Evolutionary conservation across 2,888 invertebrate genomes (phyloP).

Genomic region (Athalia cordata): DNA sequence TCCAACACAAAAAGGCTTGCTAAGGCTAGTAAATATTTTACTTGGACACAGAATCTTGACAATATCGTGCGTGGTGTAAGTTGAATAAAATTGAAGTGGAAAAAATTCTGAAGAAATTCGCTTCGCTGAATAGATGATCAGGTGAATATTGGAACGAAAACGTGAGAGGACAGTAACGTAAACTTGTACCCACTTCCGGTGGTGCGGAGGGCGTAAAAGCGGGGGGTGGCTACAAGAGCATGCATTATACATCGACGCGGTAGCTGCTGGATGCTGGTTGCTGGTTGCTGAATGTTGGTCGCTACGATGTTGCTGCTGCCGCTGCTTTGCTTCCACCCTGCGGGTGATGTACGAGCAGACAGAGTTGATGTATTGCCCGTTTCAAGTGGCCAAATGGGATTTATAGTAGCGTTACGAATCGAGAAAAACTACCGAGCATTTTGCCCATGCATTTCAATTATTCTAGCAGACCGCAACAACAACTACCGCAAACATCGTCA

Average conservation of each 20-base stretch:
- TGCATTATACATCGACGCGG: neutral
- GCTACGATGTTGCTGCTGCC: too few relatives aligned
- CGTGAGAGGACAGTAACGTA: too few relatives aligned
- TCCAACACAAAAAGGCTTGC: too few relatives aligned
- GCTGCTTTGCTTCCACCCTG: neutral
- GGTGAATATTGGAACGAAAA: too few relatives aligned
- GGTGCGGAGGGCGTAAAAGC: too few relatives aligned
- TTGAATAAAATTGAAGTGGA: too few relatives aligned
- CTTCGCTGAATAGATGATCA: too few relatives aligned
- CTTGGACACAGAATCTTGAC: too few relatives aligned
- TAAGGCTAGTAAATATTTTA: too few relatives aligned
- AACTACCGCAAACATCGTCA: neutral
- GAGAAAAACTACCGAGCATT: constrained; percentile 3
- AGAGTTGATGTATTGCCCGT: constrained; percentile 51
- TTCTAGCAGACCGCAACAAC: neutral
- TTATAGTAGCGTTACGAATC: constrained; percentile 55
- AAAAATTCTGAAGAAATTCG: too few relatives aligned
- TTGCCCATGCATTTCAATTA: constrained; percentile 34
- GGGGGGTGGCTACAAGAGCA: neutral
- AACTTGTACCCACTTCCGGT: neutral
- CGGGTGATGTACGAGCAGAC: constrained; percentile 40
- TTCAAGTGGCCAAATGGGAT: constrained; percentile 59
- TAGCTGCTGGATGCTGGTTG: neutral
- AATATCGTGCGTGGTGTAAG: too few relatives aligned
- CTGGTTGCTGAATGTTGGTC: neutral